Evolutionary conservation across 2,888 invertebrate species (phyloP).

Genomic region (Stegana nigrithorax): DNA sequence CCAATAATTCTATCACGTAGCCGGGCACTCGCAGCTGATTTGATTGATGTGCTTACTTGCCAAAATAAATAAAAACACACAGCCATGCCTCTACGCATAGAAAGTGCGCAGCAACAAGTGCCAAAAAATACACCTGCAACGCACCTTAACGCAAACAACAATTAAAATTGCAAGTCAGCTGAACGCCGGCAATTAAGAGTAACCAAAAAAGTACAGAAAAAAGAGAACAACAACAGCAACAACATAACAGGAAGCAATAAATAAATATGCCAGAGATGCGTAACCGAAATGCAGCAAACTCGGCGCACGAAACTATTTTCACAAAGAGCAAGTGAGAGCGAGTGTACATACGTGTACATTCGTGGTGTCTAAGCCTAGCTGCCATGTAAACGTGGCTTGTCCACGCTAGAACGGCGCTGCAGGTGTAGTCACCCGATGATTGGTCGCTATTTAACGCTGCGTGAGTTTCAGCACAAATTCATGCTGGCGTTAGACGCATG

Average conservation of each 20-base stretch:
- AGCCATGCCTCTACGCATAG: too few relatives aligned
- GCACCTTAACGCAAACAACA: conserved; percentile 28
- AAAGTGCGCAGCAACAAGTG: conserved; percentile 37
- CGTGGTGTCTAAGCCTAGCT: too few relatives aligned
- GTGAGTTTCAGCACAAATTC: conserved; percentile 40
- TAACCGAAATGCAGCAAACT: conserved; percentile 17
- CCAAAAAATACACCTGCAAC: conserved; percentile 56
- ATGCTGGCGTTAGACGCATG: background rate
- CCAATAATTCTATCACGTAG: too few relatives aligned
- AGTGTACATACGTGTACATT: too few relatives aligned
- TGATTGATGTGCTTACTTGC: too few relatives aligned
- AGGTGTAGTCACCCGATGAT: conserved; percentile 51
- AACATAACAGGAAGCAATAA: conserved; percentile 52
- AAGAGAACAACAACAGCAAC: conserved; percentile 2
- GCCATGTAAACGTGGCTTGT: background rate
- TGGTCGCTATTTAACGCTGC: conserved; percentile 56
- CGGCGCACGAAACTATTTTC: conserved; percentile 51
- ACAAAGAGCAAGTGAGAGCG: conserved; percentile 32
- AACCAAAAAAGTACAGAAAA: background rate
- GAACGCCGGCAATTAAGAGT: background rate
- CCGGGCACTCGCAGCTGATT: too few relatives aligned
- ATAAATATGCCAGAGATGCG: conserved; percentile 44
- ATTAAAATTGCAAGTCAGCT: conserved; percentile 48
- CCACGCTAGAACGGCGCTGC: conserved; percentile 31
- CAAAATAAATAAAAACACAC: too few relatives aligned